Evolutionary conservation across 2,113 vertebrate genomes (phyloP).

Genomic region (Lasiurus borealis): DNA sequence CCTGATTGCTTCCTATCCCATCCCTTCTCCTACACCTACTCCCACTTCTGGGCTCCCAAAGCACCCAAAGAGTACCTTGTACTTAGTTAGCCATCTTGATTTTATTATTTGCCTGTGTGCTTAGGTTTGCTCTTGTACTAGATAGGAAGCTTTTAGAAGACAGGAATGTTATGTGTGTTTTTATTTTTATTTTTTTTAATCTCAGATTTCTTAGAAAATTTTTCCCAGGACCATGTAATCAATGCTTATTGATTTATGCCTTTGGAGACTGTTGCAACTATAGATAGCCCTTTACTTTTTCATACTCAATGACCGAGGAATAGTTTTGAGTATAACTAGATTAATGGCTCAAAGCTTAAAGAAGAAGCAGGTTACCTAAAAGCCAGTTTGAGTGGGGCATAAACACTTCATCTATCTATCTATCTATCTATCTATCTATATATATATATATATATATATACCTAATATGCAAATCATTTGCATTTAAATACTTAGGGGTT

Average conservation of each 20-base stretch:
- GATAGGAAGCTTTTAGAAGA: neutral
- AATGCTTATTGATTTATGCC: neutral
- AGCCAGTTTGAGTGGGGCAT: neutral
- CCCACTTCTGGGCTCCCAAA: neutral
- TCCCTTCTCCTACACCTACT: neutral
- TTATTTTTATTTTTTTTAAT: neutral
- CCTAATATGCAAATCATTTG: too few species aligned
- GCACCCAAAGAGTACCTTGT: too few species aligned
- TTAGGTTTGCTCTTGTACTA: neutral
- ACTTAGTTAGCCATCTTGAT: neutral
- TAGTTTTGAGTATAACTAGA: neutral
- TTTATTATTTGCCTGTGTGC: neutral
- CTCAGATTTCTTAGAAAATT: neutral
- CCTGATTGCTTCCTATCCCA: neutral
- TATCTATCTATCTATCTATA: too few species aligned
- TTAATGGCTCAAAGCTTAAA: neutral
- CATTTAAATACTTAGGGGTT: too few species aligned
- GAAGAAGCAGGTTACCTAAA: neutral
- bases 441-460: too few species aligned
- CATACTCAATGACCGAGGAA: neutral
- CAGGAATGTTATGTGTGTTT: neutral
- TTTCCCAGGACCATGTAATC: neutral
- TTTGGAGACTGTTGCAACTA: neutral
- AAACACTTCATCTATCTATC: neutral
- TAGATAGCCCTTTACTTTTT: neutral